Evolutionary conservation across 2,797 vertebrate genomes (phyloP).

Genomic region (Gouania willdenowi): DNA sequence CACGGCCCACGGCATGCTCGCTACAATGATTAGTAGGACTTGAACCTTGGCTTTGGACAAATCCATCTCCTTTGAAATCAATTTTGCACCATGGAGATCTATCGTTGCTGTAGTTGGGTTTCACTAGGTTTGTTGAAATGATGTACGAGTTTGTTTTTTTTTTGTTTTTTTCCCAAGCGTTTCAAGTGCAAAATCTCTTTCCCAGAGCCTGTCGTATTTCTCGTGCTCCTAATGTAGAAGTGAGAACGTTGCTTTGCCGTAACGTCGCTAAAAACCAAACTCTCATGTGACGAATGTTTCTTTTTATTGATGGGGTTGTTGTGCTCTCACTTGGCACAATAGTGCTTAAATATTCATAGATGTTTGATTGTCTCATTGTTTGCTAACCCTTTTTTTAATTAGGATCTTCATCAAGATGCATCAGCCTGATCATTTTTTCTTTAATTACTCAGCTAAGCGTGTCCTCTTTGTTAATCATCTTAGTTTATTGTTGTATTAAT

Average conservation of each 20-base stretch:
- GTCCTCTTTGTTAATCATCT: constrained; percentile 22
- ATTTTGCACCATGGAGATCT: too few relatives aligned
- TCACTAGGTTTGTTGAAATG: too few relatives aligned
- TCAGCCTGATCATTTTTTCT: constrained; percentile 25
- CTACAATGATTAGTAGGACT: background rate
- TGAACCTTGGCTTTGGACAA: background rate
- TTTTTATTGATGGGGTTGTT: background rate
- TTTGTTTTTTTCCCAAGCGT: too few relatives aligned
- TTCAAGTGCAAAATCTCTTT: too few relatives aligned
- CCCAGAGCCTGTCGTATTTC: too few relatives aligned
- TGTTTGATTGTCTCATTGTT: constrained; percentile 30
- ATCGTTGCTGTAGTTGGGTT: too few relatives aligned
- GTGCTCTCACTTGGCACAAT: background rate
- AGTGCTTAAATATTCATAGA: constrained; percentile 20
- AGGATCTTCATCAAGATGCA: constrained; percentile 38
- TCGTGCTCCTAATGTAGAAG: too few relatives aligned
- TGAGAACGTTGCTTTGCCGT: too few relatives aligned
- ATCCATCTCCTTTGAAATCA: too few relatives aligned
- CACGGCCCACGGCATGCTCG: background rate
- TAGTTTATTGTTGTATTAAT: constrained; percentile 5
- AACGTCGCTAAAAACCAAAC: too few relatives aligned
- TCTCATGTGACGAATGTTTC: background rate
- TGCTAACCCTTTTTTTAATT: constrained; percentile 37
- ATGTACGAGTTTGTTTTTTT: too few relatives aligned
- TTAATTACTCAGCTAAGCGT: constrained; percentile 24